Evolutionary conservation across 2,888 invertebrate genomes (phyloP), one percentile per base, ranked within the genome.

Genomic region (Strigamia crassipes): DNA sequence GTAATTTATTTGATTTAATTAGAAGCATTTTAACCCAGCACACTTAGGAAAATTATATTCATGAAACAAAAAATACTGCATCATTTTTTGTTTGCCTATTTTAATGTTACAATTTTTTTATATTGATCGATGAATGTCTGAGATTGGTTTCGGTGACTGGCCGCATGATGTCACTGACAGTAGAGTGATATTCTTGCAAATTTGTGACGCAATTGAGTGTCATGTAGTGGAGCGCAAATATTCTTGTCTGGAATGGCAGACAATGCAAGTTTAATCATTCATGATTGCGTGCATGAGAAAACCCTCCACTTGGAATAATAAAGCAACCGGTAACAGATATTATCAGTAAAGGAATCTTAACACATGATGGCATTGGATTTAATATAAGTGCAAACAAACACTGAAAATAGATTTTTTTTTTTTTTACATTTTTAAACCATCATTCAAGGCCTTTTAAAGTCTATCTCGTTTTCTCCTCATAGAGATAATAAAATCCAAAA

Each of bases 221-320:
- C 73, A 73, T 73, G 27, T 73, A 31, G 73, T 27, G 73, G 73
- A 73, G 73, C 73, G 73, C 73, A 31, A 73, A 73, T 73, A 73
- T 31, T 27, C 73, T 73, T 73, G 73, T 73, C 73, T 73, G 73
- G 73, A 73, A 73, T 73, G 73, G 73, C 73, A 73, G 73, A 73
- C 73, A 73, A 73, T 73, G 73, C 73, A 73, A 73, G 73, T 73
- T 73, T 73, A 73, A 73, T 73, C 73, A 73, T n/a, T 73, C 73
- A 27, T 73, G 73, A 73, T 73, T 73, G 73, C 73, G 73, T 73
- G 73, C 73, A 73, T 31, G 73, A 73, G 73, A 73, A 66, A 73
- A 73, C 73, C 73, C 73, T 73, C 73, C 73, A 73, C 31, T 73
- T 73, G 73, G 31, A 27, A 73, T 73, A 56, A 56, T 18, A 21